Evolutionary conservation across 2,113 vertebrate genomes (phyloP), one percentile per base, ranked within the genome.

Genomic region (Columba livia): DNA sequence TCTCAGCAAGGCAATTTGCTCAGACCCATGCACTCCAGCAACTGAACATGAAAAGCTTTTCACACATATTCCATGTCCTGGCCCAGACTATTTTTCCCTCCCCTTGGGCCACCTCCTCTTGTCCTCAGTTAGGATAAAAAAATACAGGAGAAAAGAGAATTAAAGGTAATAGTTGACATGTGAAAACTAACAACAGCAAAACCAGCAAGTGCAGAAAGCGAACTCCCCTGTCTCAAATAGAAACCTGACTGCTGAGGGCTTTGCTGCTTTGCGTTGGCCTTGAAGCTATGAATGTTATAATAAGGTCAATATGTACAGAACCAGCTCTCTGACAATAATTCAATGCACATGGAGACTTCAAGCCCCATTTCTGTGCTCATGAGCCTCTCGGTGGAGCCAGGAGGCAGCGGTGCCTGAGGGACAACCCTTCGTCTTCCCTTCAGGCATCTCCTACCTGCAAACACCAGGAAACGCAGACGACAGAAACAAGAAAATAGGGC

Each of bases 151-250:
- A 58, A 61, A 93, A 97, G 91, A 97, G 96, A 97, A 98, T 91
- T 86, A 60, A 94, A 93, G 77, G 73, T 95, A 98, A 98, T 98
- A 95, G 86, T 90, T 98, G 95, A 94, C 97, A 98, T 96, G 36
- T 92, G 91, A 95, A 80, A 93, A 79, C 60, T 56, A 93, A 62
- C 90, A 89, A 64, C 62, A 71, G 65, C 17, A 87, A 75, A 48
- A 62, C 13, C 81, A 86, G 69, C 51, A 77, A 90, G 79, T 62
- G 72, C 70, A 72, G 80, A 90, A 86, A 91, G 77, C 36, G 4
- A 78, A 69, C 32, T 34, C 44, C 70, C 40, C 1, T 1, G 12
- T 56, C 73, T 84, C 29, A 1, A 79, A 56, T n/a, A 86, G 48
- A 60, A 93, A 88, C 79, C 58, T 48, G 80, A 64, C 79, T 77